These are phyloP conservation scores for Aporrectodea caliginosa DNA, from an alignment of 1,140 invertebrate genomes.

Conservation along the genomic window DNA sequence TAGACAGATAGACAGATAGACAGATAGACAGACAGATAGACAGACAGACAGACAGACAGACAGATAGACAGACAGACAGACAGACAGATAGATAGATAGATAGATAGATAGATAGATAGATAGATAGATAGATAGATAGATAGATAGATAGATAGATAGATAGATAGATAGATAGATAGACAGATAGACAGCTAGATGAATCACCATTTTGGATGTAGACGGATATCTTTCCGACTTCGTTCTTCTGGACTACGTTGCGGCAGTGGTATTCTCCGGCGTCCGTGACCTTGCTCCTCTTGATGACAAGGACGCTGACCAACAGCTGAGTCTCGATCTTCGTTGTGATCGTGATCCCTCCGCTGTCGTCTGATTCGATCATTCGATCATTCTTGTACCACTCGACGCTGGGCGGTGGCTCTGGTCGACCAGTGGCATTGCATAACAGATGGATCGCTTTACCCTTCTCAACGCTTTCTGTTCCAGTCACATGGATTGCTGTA, in stretches of 20 bases:
- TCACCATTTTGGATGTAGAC: slow-evolving; percentile 44
- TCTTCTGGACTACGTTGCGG: slow-evolving; percentile 36
- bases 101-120: too few species aligned
- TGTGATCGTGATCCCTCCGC: slow-evolving; percentile 37
- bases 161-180: background rate
- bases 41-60: too few species aligned
- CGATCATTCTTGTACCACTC: slow-evolving; percentile 45
- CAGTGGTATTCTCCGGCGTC: slow-evolving; percentile 45
- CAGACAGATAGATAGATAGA: too few species aligned
- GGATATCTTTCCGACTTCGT: slow-evolving; percentile 39
- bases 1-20: too few species aligned
- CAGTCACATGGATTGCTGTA: slow-evolving; percentile 40
- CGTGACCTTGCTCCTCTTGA: slow-evolving; percentile 37
- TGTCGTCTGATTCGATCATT: slow-evolving; percentile 37
- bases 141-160: background rate
- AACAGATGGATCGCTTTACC: slow-evolving; percentile 40
- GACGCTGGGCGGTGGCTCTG: slow-evolving; percentile 41
- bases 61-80: too few species aligned
- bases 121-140: background rate
- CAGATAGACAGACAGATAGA: too few species aligned
- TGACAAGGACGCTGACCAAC: slow-evolving; percentile 41
- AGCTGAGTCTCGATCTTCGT: slow-evolving; percentile 36
- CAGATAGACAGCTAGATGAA: slow-evolving; percentile 4
- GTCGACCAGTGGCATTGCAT: slow-evolving; percentile 42
- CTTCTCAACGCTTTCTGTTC: slow-evolving; percentile 40